phyloP scores from a whole-genome alignment of 1,140 invertebrate species.

The Drosophila equinoxialis region DNA sequence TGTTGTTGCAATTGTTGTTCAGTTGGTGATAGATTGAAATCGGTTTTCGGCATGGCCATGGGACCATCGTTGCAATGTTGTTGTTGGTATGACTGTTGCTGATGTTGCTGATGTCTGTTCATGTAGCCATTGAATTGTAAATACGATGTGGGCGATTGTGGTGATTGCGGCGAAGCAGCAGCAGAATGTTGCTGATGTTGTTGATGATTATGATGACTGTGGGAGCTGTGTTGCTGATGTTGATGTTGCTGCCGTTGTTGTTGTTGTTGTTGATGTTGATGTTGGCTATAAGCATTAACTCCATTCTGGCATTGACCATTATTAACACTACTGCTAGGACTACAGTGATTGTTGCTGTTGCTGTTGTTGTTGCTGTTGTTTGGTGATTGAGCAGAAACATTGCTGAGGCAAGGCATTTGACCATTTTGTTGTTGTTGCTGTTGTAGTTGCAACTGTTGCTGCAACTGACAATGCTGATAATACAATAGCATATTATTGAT shows the following conservation, averaged over 20 bases:
- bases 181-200: background rate
- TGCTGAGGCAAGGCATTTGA: conserved; percentile 26
- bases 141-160: background rate
- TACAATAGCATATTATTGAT: conserved; percentile 49
- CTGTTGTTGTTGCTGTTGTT: conserved; percentile 29
- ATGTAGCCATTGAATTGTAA: background rate
- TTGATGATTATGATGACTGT: conserved; percentile 13
- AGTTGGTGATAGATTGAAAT: conserved; percentile 21
- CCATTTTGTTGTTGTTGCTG: conserved; percentile 26
- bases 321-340: conserved; percentile 1
- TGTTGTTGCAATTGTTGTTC: conserved; percentile 20
- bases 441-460: conserved; percentile 36
- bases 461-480: conserved; percentile 45
- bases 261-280: background rate
- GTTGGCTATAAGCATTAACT: background rate
- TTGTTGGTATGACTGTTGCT: conserved; percentile 21
- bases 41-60: conserved; percentile 9
- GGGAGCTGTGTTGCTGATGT: conserved; percentile 23
- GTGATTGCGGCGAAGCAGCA: background rate
- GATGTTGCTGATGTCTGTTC: conserved; percentile 9
- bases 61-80: background rate
- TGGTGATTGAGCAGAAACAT: conserved; percentile 31
- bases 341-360: conserved; percentile 14
- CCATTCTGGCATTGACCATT: conserved; percentile 4
- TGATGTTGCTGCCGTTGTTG: background rate